phyloP scores from a whole-genome alignment of 2,113 vertebrate species.

The Xerus inauris region DNA sequence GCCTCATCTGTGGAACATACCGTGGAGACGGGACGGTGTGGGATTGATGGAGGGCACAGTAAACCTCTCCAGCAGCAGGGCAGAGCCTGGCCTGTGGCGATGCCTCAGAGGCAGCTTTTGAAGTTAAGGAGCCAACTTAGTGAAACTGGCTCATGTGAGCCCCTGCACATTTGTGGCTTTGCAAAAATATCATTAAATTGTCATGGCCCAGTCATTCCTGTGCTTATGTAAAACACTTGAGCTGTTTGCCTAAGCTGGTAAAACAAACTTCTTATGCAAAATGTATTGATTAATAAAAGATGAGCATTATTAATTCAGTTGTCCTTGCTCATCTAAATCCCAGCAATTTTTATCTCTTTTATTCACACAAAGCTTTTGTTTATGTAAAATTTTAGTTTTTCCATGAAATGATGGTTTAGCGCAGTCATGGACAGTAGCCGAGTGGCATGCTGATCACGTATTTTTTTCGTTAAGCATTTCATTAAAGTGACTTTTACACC shows the following conservation, averaged over 20 bases:
- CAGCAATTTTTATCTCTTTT: constrained; percentile 55
- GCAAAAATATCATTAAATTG: constrained; percentile 2
- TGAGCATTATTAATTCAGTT: constrained; percentile 72
- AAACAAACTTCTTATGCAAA: constrained; percentile 76
- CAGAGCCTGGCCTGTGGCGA: background rate
- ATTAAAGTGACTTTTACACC: constrained; percentile 34
- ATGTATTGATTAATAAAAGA: constrained; percentile 70
- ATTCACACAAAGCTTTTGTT: background rate
- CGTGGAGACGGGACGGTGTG: background rate
- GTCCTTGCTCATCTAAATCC: background rate
- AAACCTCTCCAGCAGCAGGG: accelerated
- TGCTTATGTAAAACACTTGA: constrained; percentile 70
- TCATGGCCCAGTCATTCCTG: background rate
- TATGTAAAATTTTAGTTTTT: constrained; percentile 15
- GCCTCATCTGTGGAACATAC: too few relatives aligned
- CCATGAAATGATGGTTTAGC: background rate
- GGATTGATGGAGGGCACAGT: background rate
- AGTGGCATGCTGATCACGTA: background rate
- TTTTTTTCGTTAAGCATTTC: background rate
- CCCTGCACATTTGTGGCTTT: background rate
- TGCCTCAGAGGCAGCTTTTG: background rate
- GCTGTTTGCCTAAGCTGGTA: constrained; percentile 54
- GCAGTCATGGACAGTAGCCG: background rate
- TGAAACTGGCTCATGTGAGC: background rate
- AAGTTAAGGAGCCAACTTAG: background rate